A percentile compares a stretch with the other conserved stretches of the same genome.
phyloP scores from a whole-genome alignment of 2,888 invertebrate genomes.

The Lasioglossum figueresi region DNA sequence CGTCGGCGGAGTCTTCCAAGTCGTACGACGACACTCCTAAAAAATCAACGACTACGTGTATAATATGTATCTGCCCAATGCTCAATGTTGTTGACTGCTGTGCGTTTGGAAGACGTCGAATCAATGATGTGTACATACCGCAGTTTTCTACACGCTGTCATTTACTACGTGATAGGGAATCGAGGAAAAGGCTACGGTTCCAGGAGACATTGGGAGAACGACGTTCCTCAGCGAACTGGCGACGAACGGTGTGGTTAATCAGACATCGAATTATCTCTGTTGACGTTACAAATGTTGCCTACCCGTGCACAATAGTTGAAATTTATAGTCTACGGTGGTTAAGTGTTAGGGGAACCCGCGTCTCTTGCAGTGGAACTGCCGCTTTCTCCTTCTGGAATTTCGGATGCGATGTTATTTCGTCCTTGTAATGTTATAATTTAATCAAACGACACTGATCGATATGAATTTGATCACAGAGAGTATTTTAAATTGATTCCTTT shows the following conservation, averaged over 20 bases:
- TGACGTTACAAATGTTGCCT: neutral
- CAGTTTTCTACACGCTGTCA: conserved; percentile 51
- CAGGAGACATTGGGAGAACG: conserved; percentile 1
- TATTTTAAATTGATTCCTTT: neutral
- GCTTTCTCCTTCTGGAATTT: neutral
- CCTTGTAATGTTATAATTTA: neutral
- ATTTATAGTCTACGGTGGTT: conserved; percentile 1
- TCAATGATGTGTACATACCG: conserved; percentile 50
- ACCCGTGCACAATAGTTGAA: neutral
- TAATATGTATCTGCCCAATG: conserved; percentile 54
- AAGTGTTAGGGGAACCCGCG: neutral
- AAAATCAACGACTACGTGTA: conserved; percentile 51
- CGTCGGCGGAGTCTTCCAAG: conserved; percentile 68
- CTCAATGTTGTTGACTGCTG: conserved; percentile 63
- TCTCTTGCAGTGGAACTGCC: neutral
- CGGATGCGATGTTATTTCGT: neutral
- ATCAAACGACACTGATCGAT: neutral
- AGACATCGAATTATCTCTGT: conserved; percentile 11
- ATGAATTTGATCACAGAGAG: neutral
- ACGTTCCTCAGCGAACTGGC: conserved; percentile 17
- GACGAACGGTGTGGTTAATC: conserved; percentile 6
- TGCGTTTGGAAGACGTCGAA: conserved; percentile 65
- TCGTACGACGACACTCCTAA: conserved; percentile 59
- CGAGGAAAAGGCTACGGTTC: neutral
- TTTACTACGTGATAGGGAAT: conserved; percentile 24